A percentile compares a stretch with the other conserved stretches of the same genome.
These are phyloP conservation scores for Adelosebastes latens DNA, from an alignment of 2,797 vertebrate species.

Conservation along the genomic window DNA sequence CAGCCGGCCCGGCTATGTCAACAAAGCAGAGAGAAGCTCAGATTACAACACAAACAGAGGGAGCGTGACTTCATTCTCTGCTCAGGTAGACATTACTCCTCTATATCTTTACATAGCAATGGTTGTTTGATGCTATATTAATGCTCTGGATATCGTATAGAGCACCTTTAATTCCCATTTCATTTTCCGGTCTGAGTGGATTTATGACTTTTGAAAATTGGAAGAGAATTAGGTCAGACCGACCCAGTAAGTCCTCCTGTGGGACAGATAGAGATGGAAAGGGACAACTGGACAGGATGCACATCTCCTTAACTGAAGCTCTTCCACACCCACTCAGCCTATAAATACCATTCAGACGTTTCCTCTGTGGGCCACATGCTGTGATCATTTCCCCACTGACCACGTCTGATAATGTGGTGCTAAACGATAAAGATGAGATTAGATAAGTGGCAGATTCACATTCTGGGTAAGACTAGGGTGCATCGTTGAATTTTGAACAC, in stretches of 20 bases:
- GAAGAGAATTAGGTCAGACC: constrained; percentile 39
- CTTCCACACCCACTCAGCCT: constrained; percentile 29
- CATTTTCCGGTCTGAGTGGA: background rate
- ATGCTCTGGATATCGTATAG: too few species aligned
- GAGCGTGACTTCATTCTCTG: too few species aligned
- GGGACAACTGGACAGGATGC: constrained; percentile 48
- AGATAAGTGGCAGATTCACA: background rate
- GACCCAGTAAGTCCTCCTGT: constrained; percentile 15
- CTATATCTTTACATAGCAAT: too few species aligned
- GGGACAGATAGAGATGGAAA: constrained; percentile 21
- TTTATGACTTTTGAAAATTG: background rate
- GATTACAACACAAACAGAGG: too few species aligned
- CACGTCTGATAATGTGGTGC: background rate
- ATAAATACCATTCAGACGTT: constrained; percentile 32
- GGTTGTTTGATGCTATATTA: too few species aligned
- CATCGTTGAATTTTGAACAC: background rate
- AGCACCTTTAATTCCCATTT: background rate
- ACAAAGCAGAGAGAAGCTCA: too few species aligned
- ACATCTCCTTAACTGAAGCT: constrained; percentile 14
- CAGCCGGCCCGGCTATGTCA: too few species aligned
- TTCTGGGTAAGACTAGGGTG: background rate
- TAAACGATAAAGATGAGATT: background rate
- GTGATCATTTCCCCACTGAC: background rate
- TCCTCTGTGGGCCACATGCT: constrained; percentile 1
- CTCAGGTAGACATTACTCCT: too few species aligned